phyloP scores from a whole-genome alignment of 2,113 vertebrate genomes.

The Sinocyclocheilus maitianheensis region DNA sequence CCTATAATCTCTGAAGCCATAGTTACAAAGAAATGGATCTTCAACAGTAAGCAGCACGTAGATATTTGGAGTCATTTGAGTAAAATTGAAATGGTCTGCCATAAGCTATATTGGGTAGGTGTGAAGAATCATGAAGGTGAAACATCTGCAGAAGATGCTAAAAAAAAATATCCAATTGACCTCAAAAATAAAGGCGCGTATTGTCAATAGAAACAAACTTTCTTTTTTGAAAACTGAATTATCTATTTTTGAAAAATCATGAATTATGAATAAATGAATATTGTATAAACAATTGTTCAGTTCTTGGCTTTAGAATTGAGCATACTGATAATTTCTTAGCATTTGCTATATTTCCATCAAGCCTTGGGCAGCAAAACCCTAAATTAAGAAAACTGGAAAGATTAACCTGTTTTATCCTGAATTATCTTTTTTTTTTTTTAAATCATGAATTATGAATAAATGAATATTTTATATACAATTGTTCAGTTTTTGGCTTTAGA shows the following conservation, averaged over 20 bases:
- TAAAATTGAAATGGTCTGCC: constrained; percentile 35
- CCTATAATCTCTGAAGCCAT: neutral
- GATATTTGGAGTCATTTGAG: constrained; percentile 33
- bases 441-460: neutral
- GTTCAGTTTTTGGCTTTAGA: neutral
- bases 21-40: constrained; percentile 33
- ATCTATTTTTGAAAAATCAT: no score
- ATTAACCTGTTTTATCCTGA: no score
- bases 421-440: no score
- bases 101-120: neutral
- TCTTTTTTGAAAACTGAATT: neutral
- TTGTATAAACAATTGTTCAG: no score
- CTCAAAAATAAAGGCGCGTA: neutral
- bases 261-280: no score
- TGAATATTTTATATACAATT: neutral
- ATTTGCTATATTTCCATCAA: no score
- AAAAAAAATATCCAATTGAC: neutral
- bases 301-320: no score
- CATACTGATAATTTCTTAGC: no score
- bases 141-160: neutral
- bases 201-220: neutral
- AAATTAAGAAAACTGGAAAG: no score
- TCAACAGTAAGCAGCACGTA: constrained; percentile 2
- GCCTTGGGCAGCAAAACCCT: no score
- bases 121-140: neutral